phyloP scores from a whole-genome alignment of 2,113 vertebrate species.

The Typhlomys cinereus region DNA sequence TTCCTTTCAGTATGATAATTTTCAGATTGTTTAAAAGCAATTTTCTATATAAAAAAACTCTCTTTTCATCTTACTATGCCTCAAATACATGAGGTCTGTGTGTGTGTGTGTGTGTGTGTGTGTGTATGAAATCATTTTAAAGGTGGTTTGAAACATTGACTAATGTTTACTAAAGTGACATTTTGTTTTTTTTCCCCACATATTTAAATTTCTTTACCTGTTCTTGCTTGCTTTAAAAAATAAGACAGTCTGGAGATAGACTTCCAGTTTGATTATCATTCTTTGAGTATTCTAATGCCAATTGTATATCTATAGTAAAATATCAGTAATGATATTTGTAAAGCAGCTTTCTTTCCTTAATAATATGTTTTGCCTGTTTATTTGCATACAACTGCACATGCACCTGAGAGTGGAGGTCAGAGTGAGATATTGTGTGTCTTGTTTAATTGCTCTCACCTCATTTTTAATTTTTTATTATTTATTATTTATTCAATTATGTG shows the following conservation, averaged over 20 bases:
- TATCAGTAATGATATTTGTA: neutral
- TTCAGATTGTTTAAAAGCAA: neutral
- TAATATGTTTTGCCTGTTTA: no score
- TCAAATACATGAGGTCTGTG: no score
- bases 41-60: neutral
- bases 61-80: neutral
- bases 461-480: no score
- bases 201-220: neutral
- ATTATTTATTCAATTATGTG: no score
- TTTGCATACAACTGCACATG: no score
- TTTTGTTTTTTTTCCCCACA: neutral
- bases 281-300: neutral
- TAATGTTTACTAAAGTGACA: neutral
- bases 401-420: neutral
- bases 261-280: neutral
- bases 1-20: neutral
- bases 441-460: no score
- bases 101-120: no score
- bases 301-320: no score
- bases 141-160: neutral
- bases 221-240: neutral
- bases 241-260: neutral
- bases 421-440: no score
- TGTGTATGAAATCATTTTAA: no score
- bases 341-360: neutral